Evolutionary conservation across 2,113 vertebrate genomes (phyloP).

Genomic region (Urocitellus parryii): DNA sequence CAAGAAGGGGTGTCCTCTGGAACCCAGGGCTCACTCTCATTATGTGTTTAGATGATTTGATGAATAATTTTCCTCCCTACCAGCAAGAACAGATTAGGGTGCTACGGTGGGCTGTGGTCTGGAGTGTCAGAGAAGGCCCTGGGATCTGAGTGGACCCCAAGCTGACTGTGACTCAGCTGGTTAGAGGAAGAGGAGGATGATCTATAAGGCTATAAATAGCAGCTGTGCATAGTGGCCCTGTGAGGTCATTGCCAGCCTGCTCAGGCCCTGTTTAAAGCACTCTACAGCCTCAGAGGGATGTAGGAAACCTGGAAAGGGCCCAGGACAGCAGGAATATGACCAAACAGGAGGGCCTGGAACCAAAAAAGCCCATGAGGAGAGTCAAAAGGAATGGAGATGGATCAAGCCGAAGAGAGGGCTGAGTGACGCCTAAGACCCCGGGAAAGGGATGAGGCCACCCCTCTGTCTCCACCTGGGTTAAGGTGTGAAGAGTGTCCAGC

Average conservation of each 20-base stretch:
- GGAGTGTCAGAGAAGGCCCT: slow-evolving; percentile 14
- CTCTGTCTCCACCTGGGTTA: not conserved
- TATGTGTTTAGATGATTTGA: not conserved
- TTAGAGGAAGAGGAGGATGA: slow-evolving; percentile 61
- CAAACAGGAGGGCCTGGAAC: slow-evolving; percentile 72
- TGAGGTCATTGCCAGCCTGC: slow-evolving; percentile 77
- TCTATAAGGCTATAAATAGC: slow-evolving; percentile 76
- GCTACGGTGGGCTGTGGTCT: not conserved
- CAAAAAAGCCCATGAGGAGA: slow-evolving; percentile 78
- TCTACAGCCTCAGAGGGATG: slow-evolving; percentile 51
- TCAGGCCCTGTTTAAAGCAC: slow-evolving; percentile 65
- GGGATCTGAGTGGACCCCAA: slow-evolving; percentile 69
- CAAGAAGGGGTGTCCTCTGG: not conserved
- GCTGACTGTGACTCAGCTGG: slow-evolving; percentile 66
- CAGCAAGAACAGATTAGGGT: not conserved
- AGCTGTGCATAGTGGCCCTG: slow-evolving; percentile 71
- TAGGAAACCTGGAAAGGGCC: slow-evolving; percentile 73
- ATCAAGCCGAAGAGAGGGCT: slow-evolving; percentile 46
- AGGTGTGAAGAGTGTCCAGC: not conserved
- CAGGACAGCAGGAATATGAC: slow-evolving; percentile 70
- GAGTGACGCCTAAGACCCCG: not conserved
- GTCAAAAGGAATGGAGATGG: slow-evolving; percentile 80
- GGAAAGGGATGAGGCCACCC: not conserved
- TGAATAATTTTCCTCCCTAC: not conserved
- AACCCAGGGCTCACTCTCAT: not conserved